Evolutionary conservation across 2,797 vertebrate species (phyloP).

Genomic region (Tapera naevia): DNA sequence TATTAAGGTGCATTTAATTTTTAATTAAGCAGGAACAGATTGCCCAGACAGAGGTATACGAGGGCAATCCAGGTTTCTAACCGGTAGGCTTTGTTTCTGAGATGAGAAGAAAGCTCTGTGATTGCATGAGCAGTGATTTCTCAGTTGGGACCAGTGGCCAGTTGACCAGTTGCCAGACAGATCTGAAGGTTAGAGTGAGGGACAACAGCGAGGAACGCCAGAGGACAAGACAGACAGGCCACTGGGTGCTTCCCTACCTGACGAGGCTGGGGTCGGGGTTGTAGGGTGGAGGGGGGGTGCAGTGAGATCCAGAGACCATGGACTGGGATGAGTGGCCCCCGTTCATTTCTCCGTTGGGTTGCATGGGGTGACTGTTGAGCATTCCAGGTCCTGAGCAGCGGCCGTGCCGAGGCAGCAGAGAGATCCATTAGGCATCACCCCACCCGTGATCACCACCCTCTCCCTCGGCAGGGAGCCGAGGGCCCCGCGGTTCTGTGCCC

Average conservation of each 20-base stretch:
- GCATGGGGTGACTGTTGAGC: constrained; percentile 90
- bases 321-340: constrained; percentile 89
- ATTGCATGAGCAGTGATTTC: constrained; percentile 11
- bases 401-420: accelerated
- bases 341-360: constrained; percentile 90
- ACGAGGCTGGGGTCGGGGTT: constrained; percentile 95
- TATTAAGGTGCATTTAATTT: accelerated
- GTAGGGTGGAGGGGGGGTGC: constrained; percentile 95
- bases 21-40: background rate
- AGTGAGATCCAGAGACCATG: constrained; percentile 92
- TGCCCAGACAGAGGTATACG: accelerated
- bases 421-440: background rate
- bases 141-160: constrained; percentile 31
- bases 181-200: background rate
- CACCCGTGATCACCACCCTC: accelerated
- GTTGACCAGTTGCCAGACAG: background rate
- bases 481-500: too few relatives aligned
- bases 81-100: background rate
- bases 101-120: background rate
- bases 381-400: constrained; percentile 83
- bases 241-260: constrained; percentile 81
- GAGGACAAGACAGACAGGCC: background rate
- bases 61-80: background rate
- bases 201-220: background rate
- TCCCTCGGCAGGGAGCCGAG: background rate